Conservation (phyloP, 2,888 invertebrate species). For the Lampropteryx suffumata region DNA sequence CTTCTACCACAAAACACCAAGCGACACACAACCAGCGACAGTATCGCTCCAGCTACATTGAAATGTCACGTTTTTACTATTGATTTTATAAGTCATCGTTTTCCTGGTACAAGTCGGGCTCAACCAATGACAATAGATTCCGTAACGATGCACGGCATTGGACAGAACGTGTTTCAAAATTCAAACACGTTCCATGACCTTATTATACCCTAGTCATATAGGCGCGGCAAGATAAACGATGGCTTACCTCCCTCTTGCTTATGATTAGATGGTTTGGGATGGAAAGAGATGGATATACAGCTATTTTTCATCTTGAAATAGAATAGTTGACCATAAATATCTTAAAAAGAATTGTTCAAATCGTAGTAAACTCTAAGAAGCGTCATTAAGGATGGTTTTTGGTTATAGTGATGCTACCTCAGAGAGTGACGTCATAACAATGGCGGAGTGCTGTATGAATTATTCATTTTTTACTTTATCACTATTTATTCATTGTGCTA, state of each 20-base stretch:
- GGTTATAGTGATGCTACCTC: constrained; percentile 4
- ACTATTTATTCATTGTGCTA: constrained; percentile 5
- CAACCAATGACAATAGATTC: constrained; percentile 66
- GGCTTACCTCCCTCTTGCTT: constrained; percentile 56
- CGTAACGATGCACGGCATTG: constrained; percentile 67
- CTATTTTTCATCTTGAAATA: constrained; percentile 49
- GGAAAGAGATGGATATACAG: constrained; percentile 50
- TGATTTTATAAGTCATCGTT: constrained; percentile 54
- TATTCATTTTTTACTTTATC: constrained; percentile 12
- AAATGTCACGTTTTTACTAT: constrained; percentile 47
- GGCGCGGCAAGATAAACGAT: constrained; percentile 44
- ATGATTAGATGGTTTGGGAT: constrained; percentile 39
- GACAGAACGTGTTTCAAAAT: constrained; percentile 77
- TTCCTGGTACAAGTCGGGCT: constrained; percentile 57
- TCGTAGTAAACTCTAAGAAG: constrained; percentile 29
- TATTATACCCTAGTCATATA: constrained; percentile 56
- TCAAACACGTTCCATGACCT: constrained; percentile 81
- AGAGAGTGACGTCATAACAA: constrained; percentile 18
- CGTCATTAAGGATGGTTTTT: constrained; percentile 17
- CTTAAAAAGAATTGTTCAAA: constrained; percentile 35
- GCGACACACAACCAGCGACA: constrained; percentile 36
- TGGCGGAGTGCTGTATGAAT: constrained; percentile 18
- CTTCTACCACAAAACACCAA: constrained; percentile 53
- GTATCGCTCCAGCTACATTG: constrained; percentile 30
- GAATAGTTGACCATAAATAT: constrained; percentile 51